Evolutionary conservation across 2,888 invertebrate genomes (phyloP), one percentile per base, ranked within the genome.

Genomic region (Frankliniella fusca): DNA sequence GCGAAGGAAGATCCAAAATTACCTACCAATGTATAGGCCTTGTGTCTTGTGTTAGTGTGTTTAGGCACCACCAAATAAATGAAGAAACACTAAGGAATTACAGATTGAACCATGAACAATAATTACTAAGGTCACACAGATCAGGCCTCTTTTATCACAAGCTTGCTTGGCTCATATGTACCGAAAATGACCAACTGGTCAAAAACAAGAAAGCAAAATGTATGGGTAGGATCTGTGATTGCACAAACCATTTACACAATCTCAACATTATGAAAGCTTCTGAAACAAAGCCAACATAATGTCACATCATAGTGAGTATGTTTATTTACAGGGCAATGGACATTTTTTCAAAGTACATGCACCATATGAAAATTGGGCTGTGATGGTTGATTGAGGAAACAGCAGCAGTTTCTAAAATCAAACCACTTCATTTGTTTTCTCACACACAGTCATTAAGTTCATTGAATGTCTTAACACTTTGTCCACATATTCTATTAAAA

Each of bases 291-390:
- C 70, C 70, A 76, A 76, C 70, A 76, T 12, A 12, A 76, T 76
- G 70, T 76, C 23, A 76, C 70, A 76, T 76, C 70, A 76, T 76
- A 27, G 70, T 76, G 70, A 76, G 70, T 76, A 76, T 76, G 70
- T 76, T 76, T 76, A 76, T 76, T 76, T 76, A 76, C 70, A 76
- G 70, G 70, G 70, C 70, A 76, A 76, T 27, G 27, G 70, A 23
- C 70, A 76, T 27, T 27, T 76, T 76, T 76, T 76, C 70, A 76
- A 23, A 76, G 70, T 76, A 76, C 70, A 76, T 76, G 70, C 70
- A 76, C 70, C 70, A 27, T 76, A 12, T 20, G 70, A 76, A 76
- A 76, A 76, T 12, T 12, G 70, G 8, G 70, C 23, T 76, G 70
- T 76, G 70, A 76, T 76, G 70, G 23, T 27, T 27, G 70, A 23